Evolutionary conservation across 1,140 invertebrate species (phyloP), one percentile per base, ranked within the genome.

Genomic region (Drosophila cardini): DNA sequence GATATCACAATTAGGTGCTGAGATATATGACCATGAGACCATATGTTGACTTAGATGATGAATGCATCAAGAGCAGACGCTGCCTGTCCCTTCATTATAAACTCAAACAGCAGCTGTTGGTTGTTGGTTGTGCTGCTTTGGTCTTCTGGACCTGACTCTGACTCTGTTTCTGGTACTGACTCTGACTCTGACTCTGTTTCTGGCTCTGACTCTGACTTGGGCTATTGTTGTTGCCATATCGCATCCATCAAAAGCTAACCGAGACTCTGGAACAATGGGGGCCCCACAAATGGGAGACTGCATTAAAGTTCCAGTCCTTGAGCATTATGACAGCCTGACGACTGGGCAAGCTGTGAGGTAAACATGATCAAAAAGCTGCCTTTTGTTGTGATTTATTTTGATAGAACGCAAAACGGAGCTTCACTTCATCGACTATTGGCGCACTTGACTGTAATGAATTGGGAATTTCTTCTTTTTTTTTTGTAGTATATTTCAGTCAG

Each of bases 321-420:
- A 56, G 10, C 69, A 73, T 65, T 46, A 62, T 43, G 55, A 77
- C 63, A 57, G 69, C 21, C 38, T n/a, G n/a, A n/a, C n/a, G n/a
- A 60, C 38, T 56, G 50, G 36, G 36, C 48, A 52, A 53, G 48
- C 76, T 69, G 76, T 74, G 63, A 79, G 76, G 71, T 75, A 80
- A 80, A 83, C 80, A 76, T 76, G 83, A 72, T 79, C 71, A 78
- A 68, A 68, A 79, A 83, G 76, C 67, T 72, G 63, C 42, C 75
- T 70, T 78, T 82, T 83, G 79, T 87, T 87, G 72, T 87, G 82
- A 83, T 87, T 87, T 87, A 87, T 87, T 79, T 87, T 84, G 81
- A 85, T 85, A 78, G 53, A 74, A 43, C 60, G 82, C 46, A 10
- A 45, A 16, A 9, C 26, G 32, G 10, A 45, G 36, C 70, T 60